Base-by-base conservation (phyloP, 2,888 invertebrate genomes). In the Pycnomerus fuliginosus region DNA sequence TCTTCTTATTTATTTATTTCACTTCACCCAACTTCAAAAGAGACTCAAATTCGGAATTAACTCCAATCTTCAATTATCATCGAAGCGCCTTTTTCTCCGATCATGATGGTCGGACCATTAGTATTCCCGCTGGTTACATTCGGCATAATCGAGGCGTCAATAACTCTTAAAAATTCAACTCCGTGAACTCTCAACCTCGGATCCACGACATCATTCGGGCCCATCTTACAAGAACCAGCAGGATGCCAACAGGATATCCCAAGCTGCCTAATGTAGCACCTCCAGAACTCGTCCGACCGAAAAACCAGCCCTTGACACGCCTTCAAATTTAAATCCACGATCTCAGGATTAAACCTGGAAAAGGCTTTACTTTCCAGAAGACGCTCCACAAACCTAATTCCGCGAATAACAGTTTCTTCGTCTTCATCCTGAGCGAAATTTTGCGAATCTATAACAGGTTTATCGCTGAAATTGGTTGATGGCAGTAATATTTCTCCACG, bases 231-330 rank as follows among this genome's bases (percentile, higher is more conserved):
- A 0, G 86, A 83, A 3, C 87, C 85, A 1, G 80, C 83, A 66
- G 86, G 87, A 66, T 87, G 87, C 65, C 87, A 86, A 68, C 85
- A 86, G 0, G 86, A 83, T 0, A 82, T 83, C 0, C 87, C 87
- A 39, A 80, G 74, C 33, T 78, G 76, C 38, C 73, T 74, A 1
- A 85, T 76, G 0, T 84, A 77, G 59, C 88, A 89, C 39, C 74
- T 79, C 80, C 87, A 85, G 67, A 80, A 88, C 11, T 80, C 79
- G 50, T 85, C 82, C 0, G 76, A 74, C n/a, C n/a, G n/a, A n/a
- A n/a, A n/a, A 1, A 76, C 73, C 32, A 72, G 73, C 10, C 64
- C n/a, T 23, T 23, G n/a, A 10, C 23, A 11, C 11, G 23, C 4
- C n/a, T 2, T 23, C 23, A 23, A 23, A n/a, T 11, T 23, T n/a